phyloP scores from a whole-genome alignment of 1,140 invertebrate species.

The Druon quercuslanigerum region DNA sequence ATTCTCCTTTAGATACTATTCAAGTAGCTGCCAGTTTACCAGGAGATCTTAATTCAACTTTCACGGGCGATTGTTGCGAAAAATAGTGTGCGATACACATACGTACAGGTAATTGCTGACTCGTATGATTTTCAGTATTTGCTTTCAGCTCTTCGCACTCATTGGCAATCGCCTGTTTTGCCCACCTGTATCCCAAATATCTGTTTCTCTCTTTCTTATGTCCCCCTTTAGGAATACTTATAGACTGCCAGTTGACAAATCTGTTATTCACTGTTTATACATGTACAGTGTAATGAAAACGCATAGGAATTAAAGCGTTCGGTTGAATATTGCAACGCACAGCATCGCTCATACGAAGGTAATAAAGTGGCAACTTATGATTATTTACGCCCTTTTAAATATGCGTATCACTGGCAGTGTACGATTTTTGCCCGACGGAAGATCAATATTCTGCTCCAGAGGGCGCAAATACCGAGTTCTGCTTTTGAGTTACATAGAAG shows the following conservation, averaged over 20 bases:
- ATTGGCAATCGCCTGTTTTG: too few relatives aligned
- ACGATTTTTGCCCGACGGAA: not conserved
- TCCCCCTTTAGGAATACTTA: not conserved
- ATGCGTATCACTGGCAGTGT: constrained; percentile 24
- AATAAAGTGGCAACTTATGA: constrained; percentile 14
- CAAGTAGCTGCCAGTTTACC: too few relatives aligned
- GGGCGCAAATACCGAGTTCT: not conserved
- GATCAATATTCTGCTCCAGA: constrained; percentile 11
- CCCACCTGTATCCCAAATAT: too few relatives aligned
- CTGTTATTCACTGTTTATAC: constrained; percentile 26
- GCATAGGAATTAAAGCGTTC: constrained; percentile 14
- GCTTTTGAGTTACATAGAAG: constrained; percentile 8
- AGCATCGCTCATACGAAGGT: not conserved
- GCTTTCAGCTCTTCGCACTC: too few relatives aligned
- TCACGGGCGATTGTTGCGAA: too few relatives aligned
- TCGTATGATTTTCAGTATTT: too few relatives aligned
- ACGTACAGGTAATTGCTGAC: too few relatives aligned
- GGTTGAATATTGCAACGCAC: not conserved
- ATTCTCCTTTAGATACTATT: too few relatives aligned
- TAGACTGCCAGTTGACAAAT: constrained; percentile 15
- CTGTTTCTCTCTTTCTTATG: not conserved
- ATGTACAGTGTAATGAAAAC: constrained; percentile 10
- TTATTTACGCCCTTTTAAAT: constrained; percentile 7
- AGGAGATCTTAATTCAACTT: too few relatives aligned
- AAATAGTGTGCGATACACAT: too few relatives aligned